These are phyloP conservation scores for Drosophila ironensis DNA, from an alignment of 1,140 invertebrate genomes.

Conservation along the genomic window DNA sequence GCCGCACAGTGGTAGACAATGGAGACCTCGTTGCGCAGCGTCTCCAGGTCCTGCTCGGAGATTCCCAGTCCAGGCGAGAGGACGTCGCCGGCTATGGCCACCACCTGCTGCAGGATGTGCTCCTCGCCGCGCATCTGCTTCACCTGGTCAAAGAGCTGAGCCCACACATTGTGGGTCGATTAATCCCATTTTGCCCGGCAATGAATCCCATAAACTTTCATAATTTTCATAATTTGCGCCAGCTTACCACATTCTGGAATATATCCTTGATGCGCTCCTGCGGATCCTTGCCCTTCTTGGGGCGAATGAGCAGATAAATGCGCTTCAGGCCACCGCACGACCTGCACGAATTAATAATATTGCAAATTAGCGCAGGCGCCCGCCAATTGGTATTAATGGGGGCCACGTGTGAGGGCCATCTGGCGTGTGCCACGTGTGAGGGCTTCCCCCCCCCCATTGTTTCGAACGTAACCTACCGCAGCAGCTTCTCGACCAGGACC, in stretches of 20 bases:
- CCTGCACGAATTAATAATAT: constrained; percentile 71
- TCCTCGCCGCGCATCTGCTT: constrained; percentile 84
- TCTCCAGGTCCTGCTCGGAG: constrained; percentile 86
- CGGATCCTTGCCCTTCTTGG: constrained; percentile 90
- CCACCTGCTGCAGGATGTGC: constrained; percentile 86
- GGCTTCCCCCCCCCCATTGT: too few relatives aligned
- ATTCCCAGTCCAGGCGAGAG: constrained; percentile 88
- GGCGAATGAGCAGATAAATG: constrained; percentile 90
- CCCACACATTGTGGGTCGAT: constrained; percentile 20
- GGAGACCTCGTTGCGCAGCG: constrained; percentile 87
- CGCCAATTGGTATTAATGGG: constrained; percentile 60
- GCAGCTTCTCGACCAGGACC: constrained; percentile 93
- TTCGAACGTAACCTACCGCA: constrained; percentile 85
- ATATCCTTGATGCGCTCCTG: constrained; percentile 87
- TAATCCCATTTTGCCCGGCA: constrained; percentile 5
- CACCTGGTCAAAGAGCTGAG: constrained; percentile 89
- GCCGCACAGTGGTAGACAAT: constrained; percentile 96
- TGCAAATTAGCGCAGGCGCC: constrained; percentile 48
- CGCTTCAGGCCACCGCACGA: constrained; percentile 85
- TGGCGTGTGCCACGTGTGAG: too few relatives aligned
- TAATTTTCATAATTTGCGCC: constrained; percentile 9
- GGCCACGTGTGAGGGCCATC: constrained; percentile 10
- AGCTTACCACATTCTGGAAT: constrained; percentile 85
- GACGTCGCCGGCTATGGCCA: constrained; percentile 91
- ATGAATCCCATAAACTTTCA: constrained; percentile 54